Conservation (phyloP, 2,888 invertebrate genomes). For the Pterobdella sp. region DNA sequence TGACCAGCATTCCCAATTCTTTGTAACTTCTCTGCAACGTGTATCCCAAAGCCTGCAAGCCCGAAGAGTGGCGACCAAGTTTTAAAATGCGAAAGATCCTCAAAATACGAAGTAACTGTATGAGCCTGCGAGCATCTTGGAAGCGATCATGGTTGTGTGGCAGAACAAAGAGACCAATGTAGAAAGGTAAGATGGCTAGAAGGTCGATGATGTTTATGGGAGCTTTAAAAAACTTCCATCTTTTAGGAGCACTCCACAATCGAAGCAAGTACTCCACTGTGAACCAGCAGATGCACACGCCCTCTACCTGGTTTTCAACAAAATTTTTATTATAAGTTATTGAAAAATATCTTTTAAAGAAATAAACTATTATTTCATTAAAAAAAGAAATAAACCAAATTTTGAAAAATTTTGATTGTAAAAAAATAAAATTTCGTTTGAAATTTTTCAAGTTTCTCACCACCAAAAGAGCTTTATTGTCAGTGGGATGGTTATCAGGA, state of each 20-base stretch:
- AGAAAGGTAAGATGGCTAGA: conserved; percentile 95
- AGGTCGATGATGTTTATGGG: conserved; percentile 96
- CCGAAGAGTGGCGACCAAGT: conserved; percentile 87
- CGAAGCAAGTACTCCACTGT: conserved; percentile 92
- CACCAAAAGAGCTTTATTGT: too few relatives aligned
- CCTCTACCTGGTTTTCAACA: too few relatives aligned
- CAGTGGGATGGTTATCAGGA: too few relatives aligned
- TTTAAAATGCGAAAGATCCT: conserved; percentile 52
- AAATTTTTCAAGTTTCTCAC: too few relatives aligned
- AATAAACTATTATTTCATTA: too few relatives aligned
- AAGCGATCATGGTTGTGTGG: conserved; percentile 51
- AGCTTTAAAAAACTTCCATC: conserved; percentile 99
- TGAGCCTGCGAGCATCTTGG: conserved; percentile 89
- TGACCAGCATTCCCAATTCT: conserved; percentile 90
- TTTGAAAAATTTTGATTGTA: too few relatives aligned
- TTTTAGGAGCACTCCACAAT: conserved; percentile 95
- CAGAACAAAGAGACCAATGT: conserved; percentile 89
- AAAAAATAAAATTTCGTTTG: too few relatives aligned
- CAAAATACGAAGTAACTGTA: conserved; percentile 90
- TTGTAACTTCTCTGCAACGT: conserved; percentile 96
- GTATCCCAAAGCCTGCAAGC: conserved; percentile 93
- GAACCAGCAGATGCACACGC: conserved; percentile 98
- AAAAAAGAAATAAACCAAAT: too few relatives aligned
- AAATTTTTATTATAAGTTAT: too few relatives aligned
- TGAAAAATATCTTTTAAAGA: too few relatives aligned